These are phyloP conservation scores for Iphiclides podalirius DNA, from an alignment of 2,888 invertebrate species.

Conservation along the genomic window DNA sequence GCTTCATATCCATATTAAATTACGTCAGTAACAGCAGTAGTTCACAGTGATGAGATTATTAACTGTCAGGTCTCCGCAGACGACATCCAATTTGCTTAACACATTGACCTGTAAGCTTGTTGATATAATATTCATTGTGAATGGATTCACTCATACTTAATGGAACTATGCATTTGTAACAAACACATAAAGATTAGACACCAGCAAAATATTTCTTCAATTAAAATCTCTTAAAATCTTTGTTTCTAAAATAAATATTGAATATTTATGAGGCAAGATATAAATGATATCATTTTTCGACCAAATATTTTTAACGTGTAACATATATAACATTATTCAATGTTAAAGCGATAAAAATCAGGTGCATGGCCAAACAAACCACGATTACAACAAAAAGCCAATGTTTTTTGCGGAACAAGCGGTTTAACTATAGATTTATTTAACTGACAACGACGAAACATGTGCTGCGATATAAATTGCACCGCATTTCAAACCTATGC, in stretches of 20 bases:
- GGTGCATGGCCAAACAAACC: slow-evolving; percentile 26
- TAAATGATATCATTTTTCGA: too few relatives aligned
- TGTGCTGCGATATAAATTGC: slow-evolving; percentile 32
- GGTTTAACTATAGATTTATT: slow-evolving; percentile 33
- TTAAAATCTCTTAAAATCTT: too few relatives aligned
- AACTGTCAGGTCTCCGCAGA: slow-evolving; percentile 30
- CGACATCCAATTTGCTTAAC: slow-evolving; percentile 32
- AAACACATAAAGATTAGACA: too few relatives aligned
- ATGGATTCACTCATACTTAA: neutral
- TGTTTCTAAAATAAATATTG: too few relatives aligned
- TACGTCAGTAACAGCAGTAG: slow-evolving; percentile 16
- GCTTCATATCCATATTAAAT: slow-evolving; percentile 18
- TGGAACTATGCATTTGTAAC: neutral
- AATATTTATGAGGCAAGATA: too few relatives aligned
- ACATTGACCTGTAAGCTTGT: slow-evolving; percentile 27
- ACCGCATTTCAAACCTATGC: slow-evolving; percentile 30
- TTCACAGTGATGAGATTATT: slow-evolving; percentile 31
- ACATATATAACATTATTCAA: slow-evolving; percentile 25
- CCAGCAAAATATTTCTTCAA: too few relatives aligned
- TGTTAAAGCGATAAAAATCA: slow-evolving; percentile 30
- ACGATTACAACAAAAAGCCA: slow-evolving; percentile 26
- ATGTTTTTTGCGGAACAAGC: slow-evolving; percentile 29
- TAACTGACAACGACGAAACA: slow-evolving; percentile 29
- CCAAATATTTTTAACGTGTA: too few relatives aligned
- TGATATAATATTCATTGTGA: slow-evolving; percentile 25